A percentile compares a stretch with the other conserved stretches of the same genome.
phyloP scores from a whole-genome alignment of 2,888 invertebrate species.

The Stenodema calcarata region DNA sequence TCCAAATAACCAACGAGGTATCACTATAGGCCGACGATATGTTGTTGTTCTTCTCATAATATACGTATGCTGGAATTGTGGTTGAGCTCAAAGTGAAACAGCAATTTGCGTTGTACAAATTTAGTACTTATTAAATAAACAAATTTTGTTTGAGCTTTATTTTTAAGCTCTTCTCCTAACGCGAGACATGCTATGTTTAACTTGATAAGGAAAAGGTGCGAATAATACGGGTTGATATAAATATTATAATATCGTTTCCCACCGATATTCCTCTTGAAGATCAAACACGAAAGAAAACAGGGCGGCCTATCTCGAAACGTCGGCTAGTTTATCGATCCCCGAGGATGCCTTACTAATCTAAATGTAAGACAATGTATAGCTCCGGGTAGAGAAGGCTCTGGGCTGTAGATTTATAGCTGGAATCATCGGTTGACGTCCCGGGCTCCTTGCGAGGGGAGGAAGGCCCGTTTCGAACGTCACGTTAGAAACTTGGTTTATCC shows the following conservation, averaged over 20 bases:
- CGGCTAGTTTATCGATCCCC: constrained; percentile 35
- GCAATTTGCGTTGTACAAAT: too few relatives aligned
- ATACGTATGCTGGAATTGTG: too few relatives aligned
- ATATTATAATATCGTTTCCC: constrained; percentile 36
- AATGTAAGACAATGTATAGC: constrained; percentile 42
- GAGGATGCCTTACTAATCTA: constrained; percentile 41
- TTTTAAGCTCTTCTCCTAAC: too few relatives aligned
- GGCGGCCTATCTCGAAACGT: constrained; percentile 7
- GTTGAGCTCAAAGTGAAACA: too few relatives aligned
- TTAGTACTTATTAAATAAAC: too few relatives aligned
- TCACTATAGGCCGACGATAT: too few relatives aligned
- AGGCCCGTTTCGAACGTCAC: constrained; percentile 7
- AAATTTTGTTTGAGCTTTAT: too few relatives aligned
- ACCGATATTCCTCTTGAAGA: constrained; percentile 13
- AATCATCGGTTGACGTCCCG: constrained; percentile 36
- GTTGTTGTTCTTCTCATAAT: too few relatives aligned
- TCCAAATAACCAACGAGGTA: too few relatives aligned
- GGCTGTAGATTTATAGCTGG: constrained; percentile 25
- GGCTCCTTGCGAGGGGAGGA: not conserved
- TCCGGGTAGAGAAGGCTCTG: not conserved
- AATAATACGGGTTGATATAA: not conserved
- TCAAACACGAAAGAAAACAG: not conserved
- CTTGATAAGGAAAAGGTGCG: not conserved
- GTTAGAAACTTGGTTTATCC: constrained; percentile 46
- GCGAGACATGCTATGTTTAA: too few relatives aligned